Evolutionary conservation across 2,888 invertebrate species (phyloP), one percentile per base, ranked within the genome.

Genomic region (Alloscopus bannaensis): DNA sequence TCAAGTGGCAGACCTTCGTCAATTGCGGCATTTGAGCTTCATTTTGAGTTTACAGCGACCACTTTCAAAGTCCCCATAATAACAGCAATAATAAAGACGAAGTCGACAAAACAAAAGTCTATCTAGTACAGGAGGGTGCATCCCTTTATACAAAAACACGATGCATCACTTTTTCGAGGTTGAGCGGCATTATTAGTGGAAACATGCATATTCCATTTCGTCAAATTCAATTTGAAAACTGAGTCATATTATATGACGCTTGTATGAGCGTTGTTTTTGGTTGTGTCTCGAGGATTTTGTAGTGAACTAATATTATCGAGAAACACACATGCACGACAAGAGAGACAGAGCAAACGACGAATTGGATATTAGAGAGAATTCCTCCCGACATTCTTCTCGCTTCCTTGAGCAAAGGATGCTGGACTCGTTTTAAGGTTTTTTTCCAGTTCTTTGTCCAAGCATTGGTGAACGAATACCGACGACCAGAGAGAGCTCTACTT

Each of bases 221-320:
- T 78, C 78, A 66, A 78, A 78, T 78, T 78, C 78, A 71, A 78
- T 78, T 78, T 78, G 70, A 71, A 71, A 60, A 78, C 52, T 70
- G 71, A 60, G 66, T 78, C 78, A 60, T 28, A 78, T 73, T 36
- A 8, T 28, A 29, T 59, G 20, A 18, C 28, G n/a, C n/a, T n/a
- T n/a, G n/a, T n/a, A n/a, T n/a, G n/a, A n/a, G n/a, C n/a, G n/a
- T n/a, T n/a, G n/a, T n/a, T n/a, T n/a, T n/a, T n/a, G n/a, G n/a
- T n/a, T n/a, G n/a, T n/a, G n/a, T n/a, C n/a, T n/a, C n/a, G n/a
- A n/a, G n/a, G n/a, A n/a, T n/a, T n/a, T n/a, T n/a, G n/a, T n/a
- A n/a, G n/a, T n/a, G n/a, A n/a, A n/a, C n/a, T n/a, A n/a, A n/a
- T n/a, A n/a, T n/a, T n/a, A n/a, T n/a, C n/a, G 11, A 59, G 13